A percentile compares a stretch with the other conserved stretches of the same genome.
Conservation (phyloP, 2,797 vertebrate genomes). For the Synaphobranchus kaupii region DNA sequence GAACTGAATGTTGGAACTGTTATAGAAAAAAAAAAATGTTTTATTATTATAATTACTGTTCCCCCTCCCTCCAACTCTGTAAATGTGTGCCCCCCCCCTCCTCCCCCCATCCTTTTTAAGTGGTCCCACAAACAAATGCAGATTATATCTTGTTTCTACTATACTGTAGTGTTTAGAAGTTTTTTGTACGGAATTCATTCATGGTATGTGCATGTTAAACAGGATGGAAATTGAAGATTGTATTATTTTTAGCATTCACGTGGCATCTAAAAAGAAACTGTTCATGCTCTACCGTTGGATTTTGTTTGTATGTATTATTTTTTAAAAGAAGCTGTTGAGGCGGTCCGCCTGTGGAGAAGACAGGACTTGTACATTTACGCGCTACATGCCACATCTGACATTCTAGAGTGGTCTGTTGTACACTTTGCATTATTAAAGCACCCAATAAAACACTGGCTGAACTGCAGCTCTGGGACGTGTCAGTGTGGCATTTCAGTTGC, state of each 20-base stretch:
- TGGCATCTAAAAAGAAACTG: slow-evolving; percentile 82
- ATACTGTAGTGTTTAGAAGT: slow-evolving; percentile 78
- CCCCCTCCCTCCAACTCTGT: slow-evolving; percentile 80
- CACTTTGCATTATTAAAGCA: slow-evolving; percentile 98
- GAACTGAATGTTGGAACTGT: slow-evolving; percentile 92
- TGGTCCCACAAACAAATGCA: slow-evolving; percentile 85
- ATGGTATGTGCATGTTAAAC: slow-evolving; percentile 92
- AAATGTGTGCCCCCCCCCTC: slow-evolving; percentile 75
- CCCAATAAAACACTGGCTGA: slow-evolving; percentile 94
- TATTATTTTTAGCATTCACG: slow-evolving; percentile 81
- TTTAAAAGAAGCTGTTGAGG: slow-evolving; percentile 84
- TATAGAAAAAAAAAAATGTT: slow-evolving; percentile 80
- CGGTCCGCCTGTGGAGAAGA: slow-evolving; percentile 89
- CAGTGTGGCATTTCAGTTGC: slow-evolving; percentile 9
- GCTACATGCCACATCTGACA: slow-evolving; percentile 90
- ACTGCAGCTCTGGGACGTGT: slow-evolving; percentile 57
- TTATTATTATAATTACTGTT: slow-evolving; percentile 75
- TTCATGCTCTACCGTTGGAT: slow-evolving; percentile 77
- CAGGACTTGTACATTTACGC: slow-evolving; percentile 98
- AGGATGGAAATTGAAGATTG: slow-evolving; percentile 77
- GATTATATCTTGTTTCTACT: slow-evolving; percentile 84
- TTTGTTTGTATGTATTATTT: slow-evolving; percentile 80
- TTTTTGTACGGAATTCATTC: slow-evolving; percentile 85
- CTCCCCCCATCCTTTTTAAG: slow-evolving; percentile 54
- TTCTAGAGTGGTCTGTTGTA: slow-evolving; percentile 94